Conservation (phyloP, 2,888 invertebrate genomes). For the Campopleginae sp. region DNA sequence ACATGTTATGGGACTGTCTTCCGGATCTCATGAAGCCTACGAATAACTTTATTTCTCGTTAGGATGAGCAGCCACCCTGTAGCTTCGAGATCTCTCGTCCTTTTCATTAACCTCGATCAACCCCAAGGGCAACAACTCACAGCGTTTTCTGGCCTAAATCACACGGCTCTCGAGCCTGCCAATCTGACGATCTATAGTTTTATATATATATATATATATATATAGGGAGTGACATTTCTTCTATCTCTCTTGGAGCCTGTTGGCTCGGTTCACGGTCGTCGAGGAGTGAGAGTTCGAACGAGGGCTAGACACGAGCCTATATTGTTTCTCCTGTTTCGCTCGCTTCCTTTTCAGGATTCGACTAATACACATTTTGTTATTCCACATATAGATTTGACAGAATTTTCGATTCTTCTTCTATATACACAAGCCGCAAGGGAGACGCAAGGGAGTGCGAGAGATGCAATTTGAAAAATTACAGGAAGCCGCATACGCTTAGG, state of each 20-base stretch:
- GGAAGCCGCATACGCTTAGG: slow-evolving; percentile 74
- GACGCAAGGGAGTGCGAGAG: slow-evolving; percentile 75
- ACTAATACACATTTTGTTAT: slow-evolving; percentile 8
- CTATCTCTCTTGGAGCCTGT: background rate
- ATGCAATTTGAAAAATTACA: slow-evolving; percentile 79
- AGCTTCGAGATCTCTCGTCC: slow-evolving; percentile 48
- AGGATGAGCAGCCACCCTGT: slow-evolving; percentile 70
- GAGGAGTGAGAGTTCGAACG: slow-evolving; percentile 58
- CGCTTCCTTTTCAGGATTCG: slow-evolving; percentile 26
- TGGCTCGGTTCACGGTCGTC: slow-evolving; percentile 19
- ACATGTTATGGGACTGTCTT: slow-evolving; percentile 46
- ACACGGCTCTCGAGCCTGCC: slow-evolving; percentile 7
- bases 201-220: background rate
- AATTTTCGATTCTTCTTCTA: slow-evolving; percentile 24
- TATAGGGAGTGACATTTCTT: slow-evolving; percentile 20
- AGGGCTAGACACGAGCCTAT: slow-evolving; percentile 66
- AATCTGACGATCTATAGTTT: slow-evolving; percentile 2
- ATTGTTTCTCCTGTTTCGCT: slow-evolving; percentile 73
- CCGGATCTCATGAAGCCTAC: slow-evolving; percentile 53
- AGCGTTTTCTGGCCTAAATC: slow-evolving; percentile 15
- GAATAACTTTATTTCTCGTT: slow-evolving; percentile 80
- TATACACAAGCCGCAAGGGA: slow-evolving; percentile 58
- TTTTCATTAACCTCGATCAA: slow-evolving; percentile 10
- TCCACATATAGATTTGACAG: background rate
- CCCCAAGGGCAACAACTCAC: background rate